These are phyloP conservation scores for Hyperoplus immaculatus DNA, from an alignment of 2,797 vertebrate genomes.

Conservation along the genomic window DNA sequence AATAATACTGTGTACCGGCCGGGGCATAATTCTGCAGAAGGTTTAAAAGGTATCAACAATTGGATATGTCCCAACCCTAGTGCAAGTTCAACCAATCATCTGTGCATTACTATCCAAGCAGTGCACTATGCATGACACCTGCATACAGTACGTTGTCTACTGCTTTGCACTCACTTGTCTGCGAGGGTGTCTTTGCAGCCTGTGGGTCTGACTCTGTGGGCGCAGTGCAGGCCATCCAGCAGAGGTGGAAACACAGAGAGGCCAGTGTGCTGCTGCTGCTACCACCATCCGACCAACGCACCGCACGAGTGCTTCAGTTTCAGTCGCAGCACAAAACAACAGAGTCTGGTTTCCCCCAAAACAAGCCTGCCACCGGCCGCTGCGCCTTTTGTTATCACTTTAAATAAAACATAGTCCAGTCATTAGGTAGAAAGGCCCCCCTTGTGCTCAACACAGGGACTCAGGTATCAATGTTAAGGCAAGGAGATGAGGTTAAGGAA, in stretches of 20 bases:
- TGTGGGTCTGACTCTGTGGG: conserved; percentile 32
- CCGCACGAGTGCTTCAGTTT: conserved; percentile 73
- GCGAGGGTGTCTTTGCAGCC: conserved; percentile 15
- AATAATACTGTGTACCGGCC: too few species aligned
- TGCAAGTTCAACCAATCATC: neutral
- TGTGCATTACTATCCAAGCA: neutral
- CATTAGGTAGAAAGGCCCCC: conserved; percentile 74
- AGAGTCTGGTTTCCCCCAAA: conserved; percentile 81
- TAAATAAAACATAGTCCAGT: conserved; percentile 87
- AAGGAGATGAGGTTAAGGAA: conserved; percentile 34
- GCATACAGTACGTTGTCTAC: neutral
- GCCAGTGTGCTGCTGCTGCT: conserved; percentile 57
- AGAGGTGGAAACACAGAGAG: conserved; percentile 53
- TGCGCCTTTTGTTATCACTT: conserved; percentile 78
- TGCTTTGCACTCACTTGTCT: conserved; percentile 6
- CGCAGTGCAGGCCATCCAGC: conserved; percentile 26
- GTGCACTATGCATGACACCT: neutral
- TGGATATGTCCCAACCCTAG: too few species aligned
- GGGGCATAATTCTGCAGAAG: too few species aligned
- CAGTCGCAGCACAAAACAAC: conserved; percentile 74
- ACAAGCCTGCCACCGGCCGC: conserved; percentile 58
- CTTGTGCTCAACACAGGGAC: conserved; percentile 80
- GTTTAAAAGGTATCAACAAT: too few species aligned
- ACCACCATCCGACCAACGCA: conserved; percentile 70
- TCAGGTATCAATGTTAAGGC: conserved; percentile 59